Percentiles rank a stretch among this genome's conserved stretches.
phyloP scores from a whole-genome alignment of 1,140 invertebrate species.

The Conus betulinus region DNA sequence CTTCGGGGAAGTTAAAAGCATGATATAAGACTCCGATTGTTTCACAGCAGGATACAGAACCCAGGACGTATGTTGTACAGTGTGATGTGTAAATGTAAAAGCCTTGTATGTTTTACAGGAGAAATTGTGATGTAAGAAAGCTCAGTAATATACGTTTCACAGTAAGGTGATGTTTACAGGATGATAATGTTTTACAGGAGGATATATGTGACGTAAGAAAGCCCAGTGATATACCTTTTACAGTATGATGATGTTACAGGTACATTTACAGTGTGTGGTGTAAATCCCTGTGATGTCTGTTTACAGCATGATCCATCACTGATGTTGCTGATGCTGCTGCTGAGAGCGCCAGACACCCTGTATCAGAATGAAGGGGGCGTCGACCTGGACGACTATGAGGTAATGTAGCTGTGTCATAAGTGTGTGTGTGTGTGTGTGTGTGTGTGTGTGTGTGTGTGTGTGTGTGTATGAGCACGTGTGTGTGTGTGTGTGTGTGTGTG shows the following conservation, averaged over 20 bases:
- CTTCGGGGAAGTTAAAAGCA: too few species aligned
- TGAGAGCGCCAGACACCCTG: not conserved
- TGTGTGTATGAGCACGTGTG: too few species aligned
- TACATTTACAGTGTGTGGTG: not conserved
- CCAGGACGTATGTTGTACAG: too few species aligned
- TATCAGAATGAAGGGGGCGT: not conserved
- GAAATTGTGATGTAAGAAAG: too few species aligned
- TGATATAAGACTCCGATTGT: too few species aligned
- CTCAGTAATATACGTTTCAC: not conserved
- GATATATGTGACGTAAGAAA: not conserved
- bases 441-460: too few species aligned
- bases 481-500: too few species aligned
- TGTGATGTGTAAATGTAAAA: too few species aligned
- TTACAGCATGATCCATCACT: not conserved
- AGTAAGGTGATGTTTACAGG: not conserved
- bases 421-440: too few species aligned
- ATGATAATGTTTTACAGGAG: not conserved
- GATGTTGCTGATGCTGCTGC: not conserved
- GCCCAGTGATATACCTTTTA: not conserved
- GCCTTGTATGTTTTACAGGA: too few species aligned
- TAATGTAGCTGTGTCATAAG: not conserved
- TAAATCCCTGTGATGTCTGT: not conserved
- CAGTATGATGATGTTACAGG: not conserved
- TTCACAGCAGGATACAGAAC: too few species aligned
- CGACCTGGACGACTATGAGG: not conserved